phyloP scores from a whole-genome alignment of 2,113 vertebrate genomes.

The Bothrops jararaca region DNA sequence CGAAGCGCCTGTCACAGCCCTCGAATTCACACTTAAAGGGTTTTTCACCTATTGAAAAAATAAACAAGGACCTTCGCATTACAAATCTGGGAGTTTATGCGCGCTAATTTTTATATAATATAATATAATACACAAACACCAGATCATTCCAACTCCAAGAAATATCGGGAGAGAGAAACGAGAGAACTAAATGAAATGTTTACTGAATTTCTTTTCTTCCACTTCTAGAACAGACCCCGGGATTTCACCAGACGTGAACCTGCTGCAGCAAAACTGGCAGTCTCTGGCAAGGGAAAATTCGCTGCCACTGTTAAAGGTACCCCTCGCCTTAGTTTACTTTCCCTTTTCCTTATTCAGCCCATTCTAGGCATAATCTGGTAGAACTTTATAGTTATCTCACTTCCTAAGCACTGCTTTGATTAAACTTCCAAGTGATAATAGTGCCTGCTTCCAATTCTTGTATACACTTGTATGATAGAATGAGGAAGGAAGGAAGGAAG shows the following conservation, averaged over 20 bases:
- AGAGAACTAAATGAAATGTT: background rate
- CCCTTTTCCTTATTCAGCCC: constrained; percentile 27
- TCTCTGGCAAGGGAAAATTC: constrained; percentile 4
- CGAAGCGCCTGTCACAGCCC: constrained; percentile 97
- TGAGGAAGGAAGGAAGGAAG: background rate
- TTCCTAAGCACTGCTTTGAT: background rate
- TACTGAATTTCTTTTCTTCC: background rate
- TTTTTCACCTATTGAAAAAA: constrained; percentile 86
- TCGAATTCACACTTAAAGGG: constrained; percentile 99
- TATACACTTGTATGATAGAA: background rate
- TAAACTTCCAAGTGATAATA: background rate
- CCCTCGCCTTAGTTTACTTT: constrained; percentile 40
- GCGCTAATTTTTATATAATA: background rate
- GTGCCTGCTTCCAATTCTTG: background rate
- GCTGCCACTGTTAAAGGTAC: constrained; percentile 22
- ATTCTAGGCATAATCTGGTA: constrained; percentile 3
- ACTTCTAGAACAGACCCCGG: background rate
- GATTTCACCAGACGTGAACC: background rate
- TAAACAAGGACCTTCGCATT: constrained; percentile 29
- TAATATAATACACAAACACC: background rate
- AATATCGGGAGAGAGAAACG: background rate
- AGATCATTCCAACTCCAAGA: background rate
- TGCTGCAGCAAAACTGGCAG: background rate
- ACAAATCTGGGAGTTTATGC: constrained; percentile 18
- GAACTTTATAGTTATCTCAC: background rate